Evolutionary conservation across 2,113 vertebrate genomes (phyloP).

Genomic region (Phodopus roborovskii): DNA sequence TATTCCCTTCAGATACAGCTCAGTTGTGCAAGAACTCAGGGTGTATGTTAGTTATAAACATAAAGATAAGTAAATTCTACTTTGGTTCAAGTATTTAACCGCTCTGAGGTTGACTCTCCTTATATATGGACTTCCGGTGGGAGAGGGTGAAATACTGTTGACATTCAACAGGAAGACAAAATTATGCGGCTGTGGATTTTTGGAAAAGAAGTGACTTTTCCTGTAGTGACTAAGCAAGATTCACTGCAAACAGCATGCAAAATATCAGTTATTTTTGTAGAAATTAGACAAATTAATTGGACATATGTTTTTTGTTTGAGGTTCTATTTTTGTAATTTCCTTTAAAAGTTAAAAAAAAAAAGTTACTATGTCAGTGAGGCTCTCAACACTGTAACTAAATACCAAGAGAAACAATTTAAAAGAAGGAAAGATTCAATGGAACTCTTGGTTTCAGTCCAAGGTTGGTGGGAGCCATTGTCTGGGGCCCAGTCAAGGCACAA

Average conservation of each 20-base stretch:
- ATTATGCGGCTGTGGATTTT: conserved; percentile 16
- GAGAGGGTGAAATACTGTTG: neutral
- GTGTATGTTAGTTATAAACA: conserved; percentile 36
- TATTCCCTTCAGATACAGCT: neutral
- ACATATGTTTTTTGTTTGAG: neutral
- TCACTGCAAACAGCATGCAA: neutral
- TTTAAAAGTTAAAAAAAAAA: neutral
- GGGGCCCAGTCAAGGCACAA: neutral
- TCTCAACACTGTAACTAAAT: neutral
- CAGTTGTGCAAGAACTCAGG: neutral
- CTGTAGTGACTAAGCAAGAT: conserved; percentile 19
- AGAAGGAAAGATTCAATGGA: neutral
- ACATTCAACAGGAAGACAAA: conserved; percentile 2
- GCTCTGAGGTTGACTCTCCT: conserved; percentile 12
- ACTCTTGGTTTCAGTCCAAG: neutral
- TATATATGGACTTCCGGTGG: neutral
- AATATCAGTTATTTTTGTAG: neutral
- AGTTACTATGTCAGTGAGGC: neutral
- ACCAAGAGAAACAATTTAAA: neutral
- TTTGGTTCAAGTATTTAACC: conserved; percentile 47
- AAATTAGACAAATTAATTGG: neutral
- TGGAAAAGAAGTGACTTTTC: neutral
- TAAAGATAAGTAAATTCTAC: conserved; percentile 46
- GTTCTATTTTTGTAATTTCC: neutral
- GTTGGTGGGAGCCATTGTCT: too few species aligned